These are phyloP conservation scores for Scaptomyza polygonia DNA, from an alignment of 2,888 invertebrate genomes.

Conservation along the genomic window DNA sequence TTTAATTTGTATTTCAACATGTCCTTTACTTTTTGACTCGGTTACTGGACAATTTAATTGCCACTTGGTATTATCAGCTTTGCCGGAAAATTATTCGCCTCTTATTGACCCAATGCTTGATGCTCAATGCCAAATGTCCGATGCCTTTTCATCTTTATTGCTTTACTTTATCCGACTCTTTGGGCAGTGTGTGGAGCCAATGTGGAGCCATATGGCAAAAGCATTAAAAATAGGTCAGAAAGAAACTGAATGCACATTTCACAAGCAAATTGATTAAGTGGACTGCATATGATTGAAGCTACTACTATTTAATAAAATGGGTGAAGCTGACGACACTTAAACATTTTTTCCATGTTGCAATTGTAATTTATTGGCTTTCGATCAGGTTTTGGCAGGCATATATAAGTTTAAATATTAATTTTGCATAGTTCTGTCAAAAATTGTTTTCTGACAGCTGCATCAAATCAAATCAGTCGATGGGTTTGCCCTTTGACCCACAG, in stretches of 20 bases:
- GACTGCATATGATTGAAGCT: slow-evolving; percentile 19
- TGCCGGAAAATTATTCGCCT: slow-evolving; percentile 12
- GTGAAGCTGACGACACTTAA: slow-evolving; percentile 8
- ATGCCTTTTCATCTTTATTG: slow-evolving; percentile 14
- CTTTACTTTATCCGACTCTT: slow-evolving; percentile 12
- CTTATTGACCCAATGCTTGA: slow-evolving; percentile 26
- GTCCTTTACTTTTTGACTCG: neutral
- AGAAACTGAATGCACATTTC: slow-evolving; percentile 30
- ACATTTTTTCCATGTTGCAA: slow-evolving; percentile 21
- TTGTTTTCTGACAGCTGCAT: slow-evolving; percentile 36
- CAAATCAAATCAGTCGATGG: slow-evolving; percentile 51
- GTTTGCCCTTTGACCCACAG: slow-evolving; percentile 42
- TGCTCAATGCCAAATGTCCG: slow-evolving; percentile 18
- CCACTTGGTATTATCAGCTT: slow-evolving; percentile 15
- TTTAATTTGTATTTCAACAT: no score
- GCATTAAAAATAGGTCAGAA: slow-evolving; percentile 1
- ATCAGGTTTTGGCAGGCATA: slow-evolving; percentile 17
- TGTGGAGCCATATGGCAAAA: no score
- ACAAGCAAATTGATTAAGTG: slow-evolving; percentile 20
- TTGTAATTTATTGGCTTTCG: neutral
- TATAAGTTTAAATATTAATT: slow-evolving; percentile 33
- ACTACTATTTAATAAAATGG: slow-evolving; percentile 4
- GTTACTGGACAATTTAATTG: slow-evolving; percentile 18
- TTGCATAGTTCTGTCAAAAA: slow-evolving; percentile 32
- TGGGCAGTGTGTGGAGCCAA: no score